Evolutionary conservation across 1,140 invertebrate species (phyloP).

Genomic region (Zaprionus tsacasi): DNA sequence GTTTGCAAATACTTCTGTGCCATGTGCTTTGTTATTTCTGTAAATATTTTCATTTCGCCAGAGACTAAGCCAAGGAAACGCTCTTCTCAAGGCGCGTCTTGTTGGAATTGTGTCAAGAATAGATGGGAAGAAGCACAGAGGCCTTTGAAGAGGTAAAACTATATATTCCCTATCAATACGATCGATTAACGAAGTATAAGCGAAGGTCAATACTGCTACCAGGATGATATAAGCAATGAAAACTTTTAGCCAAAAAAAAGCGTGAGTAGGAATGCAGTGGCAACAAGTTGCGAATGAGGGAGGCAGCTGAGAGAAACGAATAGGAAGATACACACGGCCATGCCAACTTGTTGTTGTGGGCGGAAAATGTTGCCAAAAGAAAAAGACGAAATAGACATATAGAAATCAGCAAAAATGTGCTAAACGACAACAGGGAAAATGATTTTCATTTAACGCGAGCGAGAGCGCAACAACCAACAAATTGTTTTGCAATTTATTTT

Average conservation of each 20-base stretch:
- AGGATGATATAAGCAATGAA: slow-evolving; percentile 37
- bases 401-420: slow-evolving; percentile 40
- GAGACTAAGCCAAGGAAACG: slow-evolving; percentile 3
- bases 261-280: slow-evolving; percentile 46
- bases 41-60: slow-evolving; percentile 66
- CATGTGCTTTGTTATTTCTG: not conserved
- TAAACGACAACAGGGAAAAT: slow-evolving; percentile 63
- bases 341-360: slow-evolving; percentile 12
- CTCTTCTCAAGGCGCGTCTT: not conserved
- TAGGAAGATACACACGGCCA: slow-evolving; percentile 45
- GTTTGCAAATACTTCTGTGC: slow-evolving; percentile 1
- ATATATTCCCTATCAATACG: not conserved
- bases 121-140: not conserved
- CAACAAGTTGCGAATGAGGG: slow-evolving; percentile 73
- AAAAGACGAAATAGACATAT: slow-evolving; percentile 32
- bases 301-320: slow-evolving; percentile 32
- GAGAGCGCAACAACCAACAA: slow-evolving; percentile 57
- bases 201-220: slow-evolving; percentile 41
- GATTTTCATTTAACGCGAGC: slow-evolving; percentile 64
- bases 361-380: slow-evolving; percentile 56
- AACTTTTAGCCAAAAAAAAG: slow-evolving; percentile 50
- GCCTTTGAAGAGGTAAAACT: too few relatives aligned
- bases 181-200: slow-evolving; percentile 38
- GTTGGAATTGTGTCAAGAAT: not conserved
- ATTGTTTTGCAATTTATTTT: slow-evolving; percentile 79